Conservation (phyloP, 2,113 vertebrate species). For the Antennarius striatus region DNA sequence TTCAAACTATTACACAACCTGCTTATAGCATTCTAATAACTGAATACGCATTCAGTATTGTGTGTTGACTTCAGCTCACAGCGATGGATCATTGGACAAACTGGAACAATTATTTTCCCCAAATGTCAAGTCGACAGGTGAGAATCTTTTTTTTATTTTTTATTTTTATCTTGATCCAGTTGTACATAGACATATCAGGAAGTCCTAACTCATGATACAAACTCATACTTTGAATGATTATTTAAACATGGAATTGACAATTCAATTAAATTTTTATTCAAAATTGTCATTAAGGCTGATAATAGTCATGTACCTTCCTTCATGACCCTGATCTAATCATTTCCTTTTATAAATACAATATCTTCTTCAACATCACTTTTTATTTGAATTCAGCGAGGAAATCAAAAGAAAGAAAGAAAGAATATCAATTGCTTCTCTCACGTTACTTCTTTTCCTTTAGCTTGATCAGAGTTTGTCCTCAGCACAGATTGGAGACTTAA, state of each 20-base stretch:
- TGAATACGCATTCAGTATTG: background rate
- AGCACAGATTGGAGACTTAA: conserved; percentile 38
- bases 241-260: too few species aligned
- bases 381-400: background rate
- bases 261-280: too few species aligned
- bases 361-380: too few species aligned
- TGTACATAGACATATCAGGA: too few species aligned
- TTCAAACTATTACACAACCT: conserved; percentile 5
- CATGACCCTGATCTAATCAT: too few species aligned
- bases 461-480: conserved; percentile 34
- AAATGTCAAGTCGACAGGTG: conserved; percentile 39
- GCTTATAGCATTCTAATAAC: background rate
- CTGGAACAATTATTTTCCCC: conserved; percentile 21
- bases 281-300: too few species aligned
- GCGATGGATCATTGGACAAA: conserved; percentile 15
- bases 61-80: background rate
- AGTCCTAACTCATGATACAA: too few species aligned
- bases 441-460: background rate
- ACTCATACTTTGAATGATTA: too few species aligned
- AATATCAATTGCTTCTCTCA: background rate
- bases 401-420: background rate
- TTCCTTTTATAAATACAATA: too few species aligned
- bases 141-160: background rate
- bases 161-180: too few species aligned
- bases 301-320: too few species aligned